Base-by-base conservation (phyloP, 2,888 invertebrate genomes). In the Chloroclysta siterata region DNA sequence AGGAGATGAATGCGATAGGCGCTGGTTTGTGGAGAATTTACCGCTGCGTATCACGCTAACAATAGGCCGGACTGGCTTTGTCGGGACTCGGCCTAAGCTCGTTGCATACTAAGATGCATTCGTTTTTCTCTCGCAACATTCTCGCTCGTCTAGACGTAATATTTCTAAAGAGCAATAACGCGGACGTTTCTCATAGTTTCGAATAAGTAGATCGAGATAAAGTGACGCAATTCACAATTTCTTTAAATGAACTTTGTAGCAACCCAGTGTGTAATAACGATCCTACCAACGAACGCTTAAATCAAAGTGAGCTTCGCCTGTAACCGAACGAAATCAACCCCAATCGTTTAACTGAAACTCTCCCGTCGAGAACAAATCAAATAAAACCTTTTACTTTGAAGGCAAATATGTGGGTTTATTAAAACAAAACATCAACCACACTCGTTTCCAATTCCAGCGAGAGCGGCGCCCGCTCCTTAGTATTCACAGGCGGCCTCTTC, bases 111-210 rank as follows among this genome's bases (percentile, higher is more conserved):
- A 73, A 77, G 75, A 65, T 75, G 74, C 74, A 75, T 76, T 87
- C 80, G 81, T 89, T 89, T 92, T 91, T 82, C 84, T 90, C 85
- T 79, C 68, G 63, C 75, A 79, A 80, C 90, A 89, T 90, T 89
- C 90, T 80, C 84, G 70, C 70, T 72, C 73, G 90, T 93, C 92
- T 93, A 92, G 92, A 93, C 92, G 82, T 82, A 83, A 88, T 90
- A 90, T 88, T 85, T 90, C 87, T 81, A 81, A 82, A 73, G 72
- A 79, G 83, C 78, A 80, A 80, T 83, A 84, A 85, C 85, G 79
- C 77, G 77, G 77, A 79, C 79, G 74, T 80, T 78, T 79, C 73
- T 77, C 79, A 79, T 76, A 81, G 82, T 81, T 82, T 80, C 61
- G 73, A 76, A 68, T 69, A 66, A 66, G 63, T 65, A 68, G 64